Percentiles rank a stretch among this genome's conserved stretches.
Conservation (phyloP, 2,113 vertebrate species). For the Brachyhypopomus gauderio region DNA sequence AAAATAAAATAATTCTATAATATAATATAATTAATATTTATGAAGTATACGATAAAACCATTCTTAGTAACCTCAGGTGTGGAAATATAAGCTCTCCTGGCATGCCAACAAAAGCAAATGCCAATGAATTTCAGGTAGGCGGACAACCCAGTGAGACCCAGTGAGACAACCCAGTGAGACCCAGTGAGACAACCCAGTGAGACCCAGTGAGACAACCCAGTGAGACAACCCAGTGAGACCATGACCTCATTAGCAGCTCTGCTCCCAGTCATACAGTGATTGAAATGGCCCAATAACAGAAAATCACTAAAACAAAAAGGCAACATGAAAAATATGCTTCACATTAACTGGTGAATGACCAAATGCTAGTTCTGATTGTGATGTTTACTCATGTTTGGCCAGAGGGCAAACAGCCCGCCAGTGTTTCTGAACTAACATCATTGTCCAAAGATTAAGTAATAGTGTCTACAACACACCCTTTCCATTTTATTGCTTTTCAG, state of each 20-base stretch:
- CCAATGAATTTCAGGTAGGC: neutral
- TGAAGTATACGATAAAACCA: neutral
- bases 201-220: too few species aligned
- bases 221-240: too few species aligned
- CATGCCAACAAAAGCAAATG: neutral
- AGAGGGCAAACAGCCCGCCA: neutral
- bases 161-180: too few species aligned
- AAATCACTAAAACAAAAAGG: neutral
- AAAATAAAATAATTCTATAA: too few species aligned
- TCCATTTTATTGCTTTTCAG: slow-evolving; percentile 23
- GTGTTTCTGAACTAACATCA: slow-evolving; percentile 7
- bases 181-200: too few species aligned
- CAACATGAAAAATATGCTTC: neutral
- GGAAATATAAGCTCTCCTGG: neutral
- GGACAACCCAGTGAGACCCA: neutral
- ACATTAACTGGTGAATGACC: neutral
- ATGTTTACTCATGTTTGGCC: neutral
- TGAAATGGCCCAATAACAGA: neutral
- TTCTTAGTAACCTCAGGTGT: neutral
- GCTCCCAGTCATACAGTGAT: neutral
- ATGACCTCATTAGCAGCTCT: neutral
- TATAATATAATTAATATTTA: too few species aligned
- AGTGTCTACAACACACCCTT: neutral
- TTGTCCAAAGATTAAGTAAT: slow-evolving; percentile 2
- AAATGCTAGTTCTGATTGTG: neutral